phyloP scores from a whole-genome alignment of 2,113 vertebrate species.

The Cephalopterus ornatus region DNA sequence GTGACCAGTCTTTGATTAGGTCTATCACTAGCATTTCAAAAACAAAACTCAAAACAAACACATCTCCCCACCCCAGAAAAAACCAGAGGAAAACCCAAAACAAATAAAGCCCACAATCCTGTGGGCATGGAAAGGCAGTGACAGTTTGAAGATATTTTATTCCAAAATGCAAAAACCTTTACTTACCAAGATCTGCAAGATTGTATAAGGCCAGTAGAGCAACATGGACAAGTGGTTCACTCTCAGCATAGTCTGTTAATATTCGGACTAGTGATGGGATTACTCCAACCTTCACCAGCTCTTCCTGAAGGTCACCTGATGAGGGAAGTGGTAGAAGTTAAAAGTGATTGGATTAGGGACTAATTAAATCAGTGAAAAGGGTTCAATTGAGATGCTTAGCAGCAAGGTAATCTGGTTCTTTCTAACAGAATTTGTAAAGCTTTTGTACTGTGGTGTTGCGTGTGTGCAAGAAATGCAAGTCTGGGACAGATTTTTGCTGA shows the following conservation, averaged over 20 bases:
- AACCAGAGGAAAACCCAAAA: too few species aligned
- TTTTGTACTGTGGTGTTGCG: neutral
- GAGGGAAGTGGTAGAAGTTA: neutral
- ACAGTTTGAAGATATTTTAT: neutral
- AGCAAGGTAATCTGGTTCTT: neutral
- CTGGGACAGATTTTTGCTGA: neutral
- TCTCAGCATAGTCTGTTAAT: conserved; percentile 79
- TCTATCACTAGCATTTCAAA: neutral
- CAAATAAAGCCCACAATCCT: neutral
- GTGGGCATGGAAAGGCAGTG: neutral
- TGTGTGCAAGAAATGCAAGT: neutral
- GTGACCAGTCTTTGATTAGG: neutral
- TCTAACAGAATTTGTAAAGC: neutral
- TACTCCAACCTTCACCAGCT: conserved; percentile 81
- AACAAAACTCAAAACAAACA: neutral
- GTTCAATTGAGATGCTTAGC: neutral
- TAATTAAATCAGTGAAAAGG: neutral
- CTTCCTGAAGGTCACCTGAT: conserved; percentile 82
- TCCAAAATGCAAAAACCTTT: neutral
- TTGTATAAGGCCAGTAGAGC: conserved; percentile 85
- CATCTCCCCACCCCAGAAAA: neutral
- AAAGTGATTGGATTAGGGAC: neutral
- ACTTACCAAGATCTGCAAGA: conserved; percentile 84
- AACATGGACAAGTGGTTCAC: conserved; percentile 83
- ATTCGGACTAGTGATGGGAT: conserved; percentile 82